A percentile compares a stretch with the other conserved stretches of the same genome.
Evolutionary conservation across 2,797 vertebrate species (phyloP).

Genomic region (Melanotaenia maccullochi): DNA sequence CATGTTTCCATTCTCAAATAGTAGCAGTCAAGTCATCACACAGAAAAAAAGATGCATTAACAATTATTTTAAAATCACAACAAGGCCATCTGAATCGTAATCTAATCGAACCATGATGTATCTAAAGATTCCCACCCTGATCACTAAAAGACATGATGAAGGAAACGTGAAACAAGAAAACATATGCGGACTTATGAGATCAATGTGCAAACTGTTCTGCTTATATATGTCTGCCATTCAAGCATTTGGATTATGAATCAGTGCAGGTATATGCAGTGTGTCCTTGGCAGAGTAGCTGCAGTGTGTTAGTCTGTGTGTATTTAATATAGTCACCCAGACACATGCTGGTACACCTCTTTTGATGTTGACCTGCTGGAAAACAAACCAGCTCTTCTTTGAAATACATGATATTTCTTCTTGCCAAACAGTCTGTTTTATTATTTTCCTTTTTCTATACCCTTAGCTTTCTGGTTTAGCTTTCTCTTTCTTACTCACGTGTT

Average conservation of each 20-base stretch:
- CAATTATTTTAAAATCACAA: too few relatives aligned
- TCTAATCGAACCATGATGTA: not conserved
- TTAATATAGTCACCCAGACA: slow-evolving; percentile 32
- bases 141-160: not conserved
- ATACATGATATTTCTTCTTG: slow-evolving; percentile 26
- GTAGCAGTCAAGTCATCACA: too few relatives aligned
- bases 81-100: too few relatives aligned
- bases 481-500: slow-evolving; percentile 25
- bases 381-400: slow-evolving; percentile 50
- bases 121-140: not conserved
- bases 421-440: slow-evolving; percentile 40
- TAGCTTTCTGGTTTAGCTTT: slow-evolving; percentile 40
- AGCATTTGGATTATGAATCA: slow-evolving; percentile 76
- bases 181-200: not conserved
- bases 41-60: too few relatives aligned
- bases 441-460: slow-evolving; percentile 29
- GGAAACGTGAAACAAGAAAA: too few relatives aligned
- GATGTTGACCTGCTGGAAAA: slow-evolving; percentile 46
- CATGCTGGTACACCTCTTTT: slow-evolving; percentile 45
- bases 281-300: slow-evolving; percentile 50
- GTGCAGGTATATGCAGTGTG: not conserved
- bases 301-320: slow-evolving; percentile 34
- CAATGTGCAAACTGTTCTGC: not conserved
- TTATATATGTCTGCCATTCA: slow-evolving; percentile 39
- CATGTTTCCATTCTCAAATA: not conserved